phyloP scores from a whole-genome alignment of 2,888 invertebrate species.

The Cantharis lateralis region DNA sequence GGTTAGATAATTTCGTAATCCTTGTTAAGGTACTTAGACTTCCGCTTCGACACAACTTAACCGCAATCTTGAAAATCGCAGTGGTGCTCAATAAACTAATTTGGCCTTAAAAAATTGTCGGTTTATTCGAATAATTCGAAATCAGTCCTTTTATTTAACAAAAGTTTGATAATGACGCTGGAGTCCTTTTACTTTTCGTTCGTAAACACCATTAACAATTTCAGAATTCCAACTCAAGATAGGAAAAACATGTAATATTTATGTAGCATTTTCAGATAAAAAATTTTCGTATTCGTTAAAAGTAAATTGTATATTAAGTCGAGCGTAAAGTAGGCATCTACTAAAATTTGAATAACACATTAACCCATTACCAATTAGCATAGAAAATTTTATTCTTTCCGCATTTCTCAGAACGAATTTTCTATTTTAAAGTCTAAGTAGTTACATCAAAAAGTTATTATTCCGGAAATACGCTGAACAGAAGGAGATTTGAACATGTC shows the following conservation, averaged over 20 bases:
- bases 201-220: not conserved
- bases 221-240: not conserved
- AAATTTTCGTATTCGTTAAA: not conserved
- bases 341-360: not conserved
- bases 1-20: not conserved
- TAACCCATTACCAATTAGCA: not conserved
- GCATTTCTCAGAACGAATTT: not conserved
- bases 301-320: not conserved
- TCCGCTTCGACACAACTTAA: not conserved
- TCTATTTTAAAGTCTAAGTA: not conserved
- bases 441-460: not conserved
- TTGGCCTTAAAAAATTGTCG: not conserved
- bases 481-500: not conserved
- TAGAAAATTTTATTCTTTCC: not conserved
- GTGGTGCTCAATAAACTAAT: not conserved
- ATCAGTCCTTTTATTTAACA: not conserved
- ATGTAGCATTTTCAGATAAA: not conserved
- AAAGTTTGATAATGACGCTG: not conserved
- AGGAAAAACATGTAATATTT: not conserved
- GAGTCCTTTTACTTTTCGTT: not conserved
- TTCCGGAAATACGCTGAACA: not conserved
- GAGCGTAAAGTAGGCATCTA: not conserved
- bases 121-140: not conserved
- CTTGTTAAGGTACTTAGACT: not conserved
- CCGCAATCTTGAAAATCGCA: not conserved